Base-by-base conservation (phyloP, 2,888 invertebrate species). In the Sthenelais limicola region DNA sequence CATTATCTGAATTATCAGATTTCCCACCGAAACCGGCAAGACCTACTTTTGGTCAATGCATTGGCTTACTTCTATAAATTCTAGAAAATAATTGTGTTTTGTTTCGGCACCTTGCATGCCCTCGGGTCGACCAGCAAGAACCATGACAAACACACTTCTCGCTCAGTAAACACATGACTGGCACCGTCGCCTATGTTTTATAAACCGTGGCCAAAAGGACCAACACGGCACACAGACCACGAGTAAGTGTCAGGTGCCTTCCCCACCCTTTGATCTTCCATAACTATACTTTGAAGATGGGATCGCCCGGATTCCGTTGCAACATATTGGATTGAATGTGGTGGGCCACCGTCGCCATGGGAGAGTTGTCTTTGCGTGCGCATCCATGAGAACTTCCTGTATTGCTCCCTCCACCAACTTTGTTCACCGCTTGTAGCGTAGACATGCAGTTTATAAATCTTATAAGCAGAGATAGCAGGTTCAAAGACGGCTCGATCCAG, bases 401-500 rank as follows among this genome's bases (percentile, higher is more conserved):
- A n/a, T n/a, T 12, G 21, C 12, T 26, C 9, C 51, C 12, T 51
- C 51, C 21, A 9, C 51, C 51, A 62, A 62, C 62, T 62, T 62
- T 62, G 62, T 62, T 38, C 21, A 28, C 62, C 62, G 35, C 62
- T 62, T 38, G 62, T 62, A 35, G 62, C 62, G 38, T n/a, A 7
- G 62, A 62, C 62, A 43, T 28, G 24, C 38, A 9, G 62, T 62
- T 62, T 62, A 62, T 43, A 38, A 4, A 24, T 35, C 62, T 24
- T 38, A 62, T 62, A 62, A 62, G 62, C 62, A 62, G 43, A 62
- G 62, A 62, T 62, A 62, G 24, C 62, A 21, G 62, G 9, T 43
- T 62, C 62, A 62, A 62, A 62, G 62, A 43, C 62, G 62, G 62
- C 62, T 3, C n/a, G 18, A 28, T 21, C n/a, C 38, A 43, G 38